Evolutionary conservation across 2,797 vertebrate species (phyloP).

Genomic region (Cyprinodon diabolis): DNA sequence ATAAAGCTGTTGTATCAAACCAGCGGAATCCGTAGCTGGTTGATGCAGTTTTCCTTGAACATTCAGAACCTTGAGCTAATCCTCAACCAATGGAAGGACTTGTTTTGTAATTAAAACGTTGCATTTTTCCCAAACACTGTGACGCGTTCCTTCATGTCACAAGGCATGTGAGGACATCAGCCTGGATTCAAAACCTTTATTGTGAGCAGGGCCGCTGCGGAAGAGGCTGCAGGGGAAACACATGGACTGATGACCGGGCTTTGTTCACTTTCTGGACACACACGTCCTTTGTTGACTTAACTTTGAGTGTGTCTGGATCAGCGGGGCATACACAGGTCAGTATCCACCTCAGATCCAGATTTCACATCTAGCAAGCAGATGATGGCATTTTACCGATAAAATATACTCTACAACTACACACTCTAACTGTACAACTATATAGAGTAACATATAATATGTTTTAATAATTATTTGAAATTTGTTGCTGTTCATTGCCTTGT

Average conservation of each 20-base stretch:
- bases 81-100: not conserved
- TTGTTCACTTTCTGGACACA: slow-evolving; percentile 24
- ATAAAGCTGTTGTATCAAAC: not conserved
- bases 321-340: slow-evolving; percentile 17
- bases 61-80: not conserved
- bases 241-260: slow-evolving; percentile 25
- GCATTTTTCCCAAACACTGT: not conserved
- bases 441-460: no score
- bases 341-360: not conserved
- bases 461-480: not conserved
- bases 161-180: slow-evolving; percentile 28
- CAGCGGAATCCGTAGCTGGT: not conserved
- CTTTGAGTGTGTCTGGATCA: slow-evolving; percentile 9
- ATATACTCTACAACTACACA: no score
- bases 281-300: slow-evolving; percentile 19
- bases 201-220: slow-evolving; percentile 10
- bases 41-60: not conserved
- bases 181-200: slow-evolving; percentile 22
- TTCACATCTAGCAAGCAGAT: not conserved
- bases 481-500: not conserved
- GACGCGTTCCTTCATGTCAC: slow-evolving; percentile 20
- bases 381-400: not conserved
- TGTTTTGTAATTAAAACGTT: not conserved
- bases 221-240: slow-evolving; percentile 32
- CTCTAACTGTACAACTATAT: no score